Conservation (phyloP, 2,888 invertebrate genomes). For the Pyrrhia umbra region DNA sequence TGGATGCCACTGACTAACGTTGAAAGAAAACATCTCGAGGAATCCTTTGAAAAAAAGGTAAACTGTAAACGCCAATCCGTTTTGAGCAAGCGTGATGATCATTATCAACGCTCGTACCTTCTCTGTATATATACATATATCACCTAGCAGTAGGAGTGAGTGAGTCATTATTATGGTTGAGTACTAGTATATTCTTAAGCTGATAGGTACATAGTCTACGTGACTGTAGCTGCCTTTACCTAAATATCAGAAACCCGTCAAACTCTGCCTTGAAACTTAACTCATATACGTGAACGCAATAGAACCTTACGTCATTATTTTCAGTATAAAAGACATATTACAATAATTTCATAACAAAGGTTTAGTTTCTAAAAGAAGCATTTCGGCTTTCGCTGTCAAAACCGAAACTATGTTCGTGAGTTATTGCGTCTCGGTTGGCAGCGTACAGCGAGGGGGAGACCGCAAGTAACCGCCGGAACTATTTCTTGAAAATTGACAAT, state of each 20-base stretch:
- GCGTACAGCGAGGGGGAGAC: background rate
- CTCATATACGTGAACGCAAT: background rate
- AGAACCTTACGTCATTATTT: background rate
- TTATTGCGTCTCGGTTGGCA: constrained; percentile 15
- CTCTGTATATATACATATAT: too few species aligned
- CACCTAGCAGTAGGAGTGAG: too few species aligned
- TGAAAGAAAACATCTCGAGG: too few species aligned
- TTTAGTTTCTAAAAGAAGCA: constrained; percentile 2
- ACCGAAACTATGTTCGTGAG: constrained; percentile 11
- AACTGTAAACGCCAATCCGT: too few species aligned
- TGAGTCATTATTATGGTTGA: too few species aligned
- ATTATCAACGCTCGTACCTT: too few species aligned
- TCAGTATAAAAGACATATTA: constrained; percentile 5
- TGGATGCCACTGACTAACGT: too few species aligned
- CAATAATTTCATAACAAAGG: constrained; percentile 3
- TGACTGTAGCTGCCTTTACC: constrained; percentile 17
- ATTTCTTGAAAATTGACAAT: background rate
- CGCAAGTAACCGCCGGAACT: background rate
- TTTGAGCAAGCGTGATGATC: too few species aligned
- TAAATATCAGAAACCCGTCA: background rate
- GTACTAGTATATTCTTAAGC: too few species aligned
- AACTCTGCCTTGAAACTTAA: constrained; percentile 12
- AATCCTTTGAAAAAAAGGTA: too few species aligned
- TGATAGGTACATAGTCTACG: too few species aligned
- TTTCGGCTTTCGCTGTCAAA: constrained; percentile 32